Conservation (phyloP, 2,888 invertebrate genomes). For the Drosophila tanythrix region DNA sequence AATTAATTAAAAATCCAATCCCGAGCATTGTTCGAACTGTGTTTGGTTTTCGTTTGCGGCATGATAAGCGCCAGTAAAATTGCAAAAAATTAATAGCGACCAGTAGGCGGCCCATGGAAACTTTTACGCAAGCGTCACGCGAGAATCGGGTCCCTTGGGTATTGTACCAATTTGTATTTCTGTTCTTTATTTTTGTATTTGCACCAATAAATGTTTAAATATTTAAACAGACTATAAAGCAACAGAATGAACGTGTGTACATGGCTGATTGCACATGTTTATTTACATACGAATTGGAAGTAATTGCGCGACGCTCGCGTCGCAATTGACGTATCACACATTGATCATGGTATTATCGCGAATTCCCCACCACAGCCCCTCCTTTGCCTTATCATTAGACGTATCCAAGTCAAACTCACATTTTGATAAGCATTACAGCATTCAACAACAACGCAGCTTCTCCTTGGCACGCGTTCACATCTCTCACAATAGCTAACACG, state of each 20-base stretch:
- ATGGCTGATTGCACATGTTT: constrained; percentile 52
- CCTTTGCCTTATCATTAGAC: not conserved
- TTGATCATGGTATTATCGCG: constrained; percentile 1
- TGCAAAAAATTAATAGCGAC: constrained; percentile 22
- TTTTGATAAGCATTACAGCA: constrained; percentile 33
- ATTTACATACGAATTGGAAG: constrained; percentile 35
- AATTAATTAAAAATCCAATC: constrained; percentile 57
- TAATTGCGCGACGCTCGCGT: constrained; percentile 34
- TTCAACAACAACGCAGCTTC: not conserved
- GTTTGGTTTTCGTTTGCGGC: constrained; percentile 26
- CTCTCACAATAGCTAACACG: not conserved
- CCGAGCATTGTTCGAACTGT: constrained; percentile 33
- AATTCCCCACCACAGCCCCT: not conserved
- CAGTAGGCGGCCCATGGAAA: constrained; percentile 25
- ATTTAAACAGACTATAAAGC: constrained; percentile 63
- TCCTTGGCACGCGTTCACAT: constrained; percentile 21
- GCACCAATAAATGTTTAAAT: constrained; percentile 57
- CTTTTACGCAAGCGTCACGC: constrained; percentile 42
- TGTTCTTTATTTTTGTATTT: constrained; percentile 32
- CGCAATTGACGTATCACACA: constrained; percentile 36
- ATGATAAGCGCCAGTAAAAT: constrained; percentile 51
- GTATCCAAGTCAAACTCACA: not conserved
- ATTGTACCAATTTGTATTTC: constrained; percentile 39
- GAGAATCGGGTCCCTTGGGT: constrained; percentile 8
- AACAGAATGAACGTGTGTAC: constrained; percentile 20